These are phyloP conservation scores for Drosophila persimilis DNA, from an alignment of 1,140 invertebrate species.

Conservation along the genomic window DNA sequence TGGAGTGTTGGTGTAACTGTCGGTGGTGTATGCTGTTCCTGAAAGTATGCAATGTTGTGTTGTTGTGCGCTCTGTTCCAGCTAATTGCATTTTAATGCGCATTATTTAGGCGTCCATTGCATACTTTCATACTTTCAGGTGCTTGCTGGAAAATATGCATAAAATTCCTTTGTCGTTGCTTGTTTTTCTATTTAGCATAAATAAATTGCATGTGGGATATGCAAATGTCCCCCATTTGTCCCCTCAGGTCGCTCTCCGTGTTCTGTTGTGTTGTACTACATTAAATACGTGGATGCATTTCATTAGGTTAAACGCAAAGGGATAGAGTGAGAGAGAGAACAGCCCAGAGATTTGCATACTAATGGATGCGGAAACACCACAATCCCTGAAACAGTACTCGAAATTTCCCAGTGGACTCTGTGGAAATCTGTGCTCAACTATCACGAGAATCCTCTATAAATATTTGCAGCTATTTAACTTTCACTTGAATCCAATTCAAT, in stretches of 20 bases:
- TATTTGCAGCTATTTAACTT: too few species aligned
- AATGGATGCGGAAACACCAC: constrained; percentile 2
- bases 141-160: constrained; percentile 46
- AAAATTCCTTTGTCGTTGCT: constrained; percentile 34
- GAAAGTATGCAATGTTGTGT: not conserved
- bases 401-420: too few species aligned
- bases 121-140: constrained; percentile 45
- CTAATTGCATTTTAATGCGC: constrained; percentile 74
- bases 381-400: too few species aligned
- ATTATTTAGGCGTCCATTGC: constrained; percentile 51
- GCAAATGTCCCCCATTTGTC: constrained; percentile 32
- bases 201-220: constrained; percentile 56
- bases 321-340: not conserved
- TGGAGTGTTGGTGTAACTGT: not conserved
- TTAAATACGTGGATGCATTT: constrained; percentile 57
- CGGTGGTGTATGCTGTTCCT: too few species aligned
- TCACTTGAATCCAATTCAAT: too few species aligned
- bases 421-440: not conserved
- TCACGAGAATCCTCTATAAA: too few species aligned
- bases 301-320: constrained; percentile 33
- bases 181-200: constrained; percentile 47
- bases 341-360: constrained; percentile 33
- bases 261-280: constrained; percentile 13
- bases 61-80: constrained; percentile 25
- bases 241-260: too few species aligned